Conservation (phyloP, 1,140 invertebrate genomes). For the Chelonus insularis region DNA sequence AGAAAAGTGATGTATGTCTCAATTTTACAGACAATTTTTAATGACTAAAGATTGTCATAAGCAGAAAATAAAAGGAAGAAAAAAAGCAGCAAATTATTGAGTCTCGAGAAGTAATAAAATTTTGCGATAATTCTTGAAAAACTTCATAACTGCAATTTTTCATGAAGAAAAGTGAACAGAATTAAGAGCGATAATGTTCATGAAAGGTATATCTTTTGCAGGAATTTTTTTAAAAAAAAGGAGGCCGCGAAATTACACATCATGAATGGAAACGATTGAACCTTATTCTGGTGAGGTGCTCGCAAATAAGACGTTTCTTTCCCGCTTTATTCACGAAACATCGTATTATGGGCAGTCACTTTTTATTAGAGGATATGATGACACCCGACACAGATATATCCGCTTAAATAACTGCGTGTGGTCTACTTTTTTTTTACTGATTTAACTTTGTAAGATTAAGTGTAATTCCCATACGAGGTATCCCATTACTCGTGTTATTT, state of each 20-base stretch:
- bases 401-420: not conserved
- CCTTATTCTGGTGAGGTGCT: not conserved
- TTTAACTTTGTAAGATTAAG: not conserved
- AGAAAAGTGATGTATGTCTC: no score
- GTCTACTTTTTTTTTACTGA: constrained; percentile 2
- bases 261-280: not conserved
- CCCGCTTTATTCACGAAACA: constrained; percentile 7
- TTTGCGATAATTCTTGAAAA: no score
- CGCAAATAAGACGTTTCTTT: constrained; percentile 7
- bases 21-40: no score
- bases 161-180: not conserved
- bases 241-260: not conserved
- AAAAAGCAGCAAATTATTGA: no score
- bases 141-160: no score
- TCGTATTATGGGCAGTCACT: constrained; percentile 7
- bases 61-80: not conserved
- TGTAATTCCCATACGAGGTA: not conserved
- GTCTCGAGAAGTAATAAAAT: no score
- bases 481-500: constrained; percentile 6
- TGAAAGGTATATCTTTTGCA: not conserved
- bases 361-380: constrained; percentile 7
- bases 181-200: not conserved
- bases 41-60: no score
- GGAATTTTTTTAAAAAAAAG: not conserved
- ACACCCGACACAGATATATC: constrained; percentile 4